Evolutionary conservation across 2,888 invertebrate species (phyloP).

Genomic region (Nomada fabriciana): DNA sequence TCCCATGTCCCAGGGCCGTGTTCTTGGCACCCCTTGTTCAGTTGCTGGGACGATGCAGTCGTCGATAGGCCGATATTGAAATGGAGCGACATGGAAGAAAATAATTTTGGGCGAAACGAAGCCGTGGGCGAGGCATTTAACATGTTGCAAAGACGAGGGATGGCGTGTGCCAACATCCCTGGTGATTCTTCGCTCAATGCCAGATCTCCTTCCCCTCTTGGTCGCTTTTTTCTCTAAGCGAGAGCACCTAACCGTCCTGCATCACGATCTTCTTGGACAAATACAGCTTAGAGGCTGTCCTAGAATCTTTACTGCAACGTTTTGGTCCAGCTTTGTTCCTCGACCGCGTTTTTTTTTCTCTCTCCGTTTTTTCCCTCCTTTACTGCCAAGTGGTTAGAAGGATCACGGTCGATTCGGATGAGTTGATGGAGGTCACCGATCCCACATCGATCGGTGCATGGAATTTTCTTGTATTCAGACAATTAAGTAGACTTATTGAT

Average conservation of each 20-base stretch:
- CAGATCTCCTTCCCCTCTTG: slow-evolving; percentile 39
- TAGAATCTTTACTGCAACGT: not conserved
- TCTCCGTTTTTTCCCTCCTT: not conserved
- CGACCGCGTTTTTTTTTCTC: not conserved
- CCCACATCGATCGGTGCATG: not conserved
- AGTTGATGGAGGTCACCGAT: not conserved
- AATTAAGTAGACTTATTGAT: slow-evolving; percentile 59
- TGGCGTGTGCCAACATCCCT: slow-evolving; percentile 54
- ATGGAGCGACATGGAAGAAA: slow-evolving; percentile 25
- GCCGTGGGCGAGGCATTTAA: slow-evolving; percentile 39
- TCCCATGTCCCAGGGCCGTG: slow-evolving; percentile 1
- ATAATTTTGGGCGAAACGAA: slow-evolving; percentile 42
- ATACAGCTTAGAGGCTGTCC: slow-evolving; percentile 7
- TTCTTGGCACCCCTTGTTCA: not conserved
- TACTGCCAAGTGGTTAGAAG: not conserved
- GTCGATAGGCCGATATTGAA: not conserved
- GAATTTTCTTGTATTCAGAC: slow-evolving; percentile 38
- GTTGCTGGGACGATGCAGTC: no score
- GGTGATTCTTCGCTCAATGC: slow-evolving; percentile 54
- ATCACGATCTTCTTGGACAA: slow-evolving; percentile 28
- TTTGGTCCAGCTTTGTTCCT: not conserved
- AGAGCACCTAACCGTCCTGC: slow-evolving; percentile 22
- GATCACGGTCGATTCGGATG: slow-evolving; percentile 13
- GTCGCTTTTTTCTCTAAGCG: slow-evolving; percentile 14
- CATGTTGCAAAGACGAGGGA: slow-evolving; percentile 37